phyloP scores from a whole-genome alignment of 2,113 vertebrate genomes.

The Muntiacus muntjak region DNA sequence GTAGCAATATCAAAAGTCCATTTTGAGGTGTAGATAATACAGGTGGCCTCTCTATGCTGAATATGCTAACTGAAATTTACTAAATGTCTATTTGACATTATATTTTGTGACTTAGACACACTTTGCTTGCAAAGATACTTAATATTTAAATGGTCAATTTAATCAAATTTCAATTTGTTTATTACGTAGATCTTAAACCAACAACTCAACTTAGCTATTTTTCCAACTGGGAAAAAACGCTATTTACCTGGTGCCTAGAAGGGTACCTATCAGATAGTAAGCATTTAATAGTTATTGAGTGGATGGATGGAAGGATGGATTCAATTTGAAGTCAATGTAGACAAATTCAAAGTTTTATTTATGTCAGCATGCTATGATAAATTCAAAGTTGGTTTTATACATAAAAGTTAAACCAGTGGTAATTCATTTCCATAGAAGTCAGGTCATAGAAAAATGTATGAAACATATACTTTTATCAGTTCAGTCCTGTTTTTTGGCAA shows the following conservation, averaged over 20 bases:
- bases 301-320: background rate
- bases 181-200: background rate
- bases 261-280: background rate
- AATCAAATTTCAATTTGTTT: background rate
- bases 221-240: background rate
- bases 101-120: background rate
- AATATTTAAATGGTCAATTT: background rate
- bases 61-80: background rate
- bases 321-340: background rate
- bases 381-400: background rate
- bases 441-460: background rate
- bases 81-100: background rate
- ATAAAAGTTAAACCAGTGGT: background rate
- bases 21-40: background rate
- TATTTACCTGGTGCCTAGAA: background rate
- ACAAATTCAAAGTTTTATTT: constrained; percentile 1
- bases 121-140: background rate
- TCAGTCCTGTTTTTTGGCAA: background rate
- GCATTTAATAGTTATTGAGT: background rate
- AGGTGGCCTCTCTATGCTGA: background rate
- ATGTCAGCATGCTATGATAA: background rate
- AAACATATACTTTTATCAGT: background rate
- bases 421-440: background rate
- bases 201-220: background rate
- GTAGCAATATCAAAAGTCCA: background rate